Evolutionary conservation across 1,140 invertebrate genomes (phyloP), one percentile per base, ranked within the genome.

Genomic region (Schlechtendalia chinensis): DNA sequence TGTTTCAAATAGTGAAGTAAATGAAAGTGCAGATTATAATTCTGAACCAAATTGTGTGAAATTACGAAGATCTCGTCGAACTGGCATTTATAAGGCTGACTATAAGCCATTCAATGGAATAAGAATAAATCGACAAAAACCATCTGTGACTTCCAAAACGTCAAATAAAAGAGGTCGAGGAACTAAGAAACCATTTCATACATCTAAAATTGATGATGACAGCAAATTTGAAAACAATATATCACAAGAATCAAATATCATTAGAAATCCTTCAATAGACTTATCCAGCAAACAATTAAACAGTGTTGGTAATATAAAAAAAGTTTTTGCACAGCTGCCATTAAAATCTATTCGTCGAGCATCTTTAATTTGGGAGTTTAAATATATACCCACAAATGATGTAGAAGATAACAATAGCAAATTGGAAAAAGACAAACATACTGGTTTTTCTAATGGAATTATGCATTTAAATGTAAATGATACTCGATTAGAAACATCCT

Each of bases 11-110:
- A 59, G 56, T 77, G 74, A 77, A 47, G 45, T 61, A 39, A 77
- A 77, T 77, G 74, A 77, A 24, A 77, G 14, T 58, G 27, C 32
- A 19, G 56, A 77, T 59, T 77, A 45, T 61, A 61, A 5, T 61
- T 39, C n/a, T 45, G 56, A 59, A 59, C 16, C 61, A 4, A 77
- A 59, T 5, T 17, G 19, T 47, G 24, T 27, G 0, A 53, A 77
- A 77, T 56, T 61, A 61, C 32, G 74, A 11, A 47, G 39, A 27
- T 61, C 39, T 59, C n/a, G 22, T 61, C 45, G 16, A 22, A 59
- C 22, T 77, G 19, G 29, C 12, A 47, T 0, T 58, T 61, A 19
- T 29, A 50, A 22, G 17, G 45, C 14, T 47, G 14, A 77, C 16
- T 59, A 27, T 45, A 77, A n/a, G 45, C 74, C 45, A 24, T 59